These are phyloP conservation scores for Enteromius trimaculatus DNA, from an alignment of 2,797 vertebrate species.

Conservation along the genomic window DNA sequence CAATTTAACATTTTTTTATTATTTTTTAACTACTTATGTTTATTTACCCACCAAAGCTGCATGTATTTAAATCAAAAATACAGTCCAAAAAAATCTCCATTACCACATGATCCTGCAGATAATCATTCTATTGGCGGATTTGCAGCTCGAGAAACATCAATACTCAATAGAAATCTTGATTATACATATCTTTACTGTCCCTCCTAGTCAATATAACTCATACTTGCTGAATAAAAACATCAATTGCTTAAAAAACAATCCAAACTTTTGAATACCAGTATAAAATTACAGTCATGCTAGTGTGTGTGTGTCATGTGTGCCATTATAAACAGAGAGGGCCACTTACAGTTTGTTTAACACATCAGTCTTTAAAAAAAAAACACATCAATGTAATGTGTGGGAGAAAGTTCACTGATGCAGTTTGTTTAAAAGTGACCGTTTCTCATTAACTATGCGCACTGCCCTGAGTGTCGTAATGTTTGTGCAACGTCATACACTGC, in stretches of 20 bases:
- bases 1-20: no score
- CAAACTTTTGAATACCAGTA: not conserved
- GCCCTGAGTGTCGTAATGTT: not conserved
- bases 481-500: not conserved
- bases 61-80: not conserved
- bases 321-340: not conserved
- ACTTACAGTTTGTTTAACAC: not conserved
- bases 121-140: not conserved
- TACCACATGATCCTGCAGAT: not conserved
- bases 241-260: not conserved
- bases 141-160: not conserved
- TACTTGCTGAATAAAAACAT: not conserved
- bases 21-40: not conserved
- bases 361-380: not conserved
- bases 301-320: not conserved
- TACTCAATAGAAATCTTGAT: not conserved
- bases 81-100: not conserved
- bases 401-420: not conserved
- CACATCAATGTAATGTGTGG: not conserved
- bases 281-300: not conserved
- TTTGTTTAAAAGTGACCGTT: not conserved
- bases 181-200: not conserved
- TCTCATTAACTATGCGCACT: not conserved
- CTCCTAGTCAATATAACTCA: not conserved
- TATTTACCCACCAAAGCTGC: not conserved